Evolutionary conservation across 2,113 vertebrate genomes (phyloP).

Genomic region (Eira barbara): DNA sequence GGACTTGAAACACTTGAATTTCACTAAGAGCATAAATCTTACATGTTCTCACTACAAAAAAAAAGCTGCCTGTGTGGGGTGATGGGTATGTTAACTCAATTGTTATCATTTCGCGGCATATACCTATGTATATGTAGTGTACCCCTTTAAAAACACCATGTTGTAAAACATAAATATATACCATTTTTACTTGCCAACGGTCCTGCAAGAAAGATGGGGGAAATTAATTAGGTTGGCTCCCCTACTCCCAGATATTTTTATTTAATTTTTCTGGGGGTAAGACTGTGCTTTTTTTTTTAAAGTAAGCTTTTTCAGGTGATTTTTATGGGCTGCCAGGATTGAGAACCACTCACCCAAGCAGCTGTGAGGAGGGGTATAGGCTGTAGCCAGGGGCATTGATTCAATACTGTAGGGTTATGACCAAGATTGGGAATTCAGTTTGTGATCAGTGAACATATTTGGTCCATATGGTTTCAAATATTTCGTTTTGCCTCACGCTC

Average conservation of each 20-base stretch:
- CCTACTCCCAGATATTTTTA: not conserved
- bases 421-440: conserved; percentile 34
- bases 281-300: not conserved
- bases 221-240: not conserved
- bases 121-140: not conserved
- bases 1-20: not conserved
- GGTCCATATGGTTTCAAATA: conserved; percentile 12
- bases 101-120: not conserved
- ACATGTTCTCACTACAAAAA: not conserved
- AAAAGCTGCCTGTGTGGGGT: not conserved
- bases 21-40: not conserved
- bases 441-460: conserved; percentile 25
- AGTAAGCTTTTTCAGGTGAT: not conserved
- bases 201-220: not conserved
- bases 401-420: conserved; percentile 15
- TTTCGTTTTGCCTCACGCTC: not conserved
- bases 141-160: not conserved
- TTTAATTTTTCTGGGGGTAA: not conserved
- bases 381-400: not conserved
- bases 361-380: not conserved
- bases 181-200: not conserved
- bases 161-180: not conserved
- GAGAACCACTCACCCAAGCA: not conserved
- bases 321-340: not conserved
- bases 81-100: not conserved